Conservation (phyloP, 2,113 vertebrate genomes). For the Litocranius walleri region DNA sequence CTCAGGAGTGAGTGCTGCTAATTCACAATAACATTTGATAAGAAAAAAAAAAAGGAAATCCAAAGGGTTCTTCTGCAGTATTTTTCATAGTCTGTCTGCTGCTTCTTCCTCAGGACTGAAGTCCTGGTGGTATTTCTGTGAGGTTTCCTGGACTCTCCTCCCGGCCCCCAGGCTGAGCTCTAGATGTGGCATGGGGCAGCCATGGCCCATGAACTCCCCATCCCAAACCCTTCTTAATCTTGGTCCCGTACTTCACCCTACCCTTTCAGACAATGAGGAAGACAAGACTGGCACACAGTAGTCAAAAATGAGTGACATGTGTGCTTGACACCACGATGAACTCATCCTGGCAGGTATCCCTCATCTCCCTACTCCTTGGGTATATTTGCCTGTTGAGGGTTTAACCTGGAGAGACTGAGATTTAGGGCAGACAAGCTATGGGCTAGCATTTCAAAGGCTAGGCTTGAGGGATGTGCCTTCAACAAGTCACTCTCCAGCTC, state of each 20-base stretch:
- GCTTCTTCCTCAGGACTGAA: background rate
- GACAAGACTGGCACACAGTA: background rate
- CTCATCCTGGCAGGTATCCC: background rate
- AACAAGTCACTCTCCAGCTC: background rate
- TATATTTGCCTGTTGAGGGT: too few relatives aligned
- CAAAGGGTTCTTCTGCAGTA: too few relatives aligned
- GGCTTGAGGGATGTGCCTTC: background rate
- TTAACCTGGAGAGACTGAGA: background rate
- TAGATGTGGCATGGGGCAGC: too few relatives aligned
- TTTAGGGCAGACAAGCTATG: background rate
- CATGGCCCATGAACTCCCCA: background rate
- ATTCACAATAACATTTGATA: background rate
- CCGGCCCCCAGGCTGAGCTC: background rate
- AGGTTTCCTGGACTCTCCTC: background rate
- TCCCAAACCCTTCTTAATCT: background rate
- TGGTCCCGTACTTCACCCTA: background rate
- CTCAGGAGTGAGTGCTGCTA: background rate
- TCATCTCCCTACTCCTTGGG: background rate
- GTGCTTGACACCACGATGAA: background rate
- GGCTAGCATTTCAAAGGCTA: background rate
- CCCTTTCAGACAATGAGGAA: background rate
- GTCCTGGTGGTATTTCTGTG: background rate
- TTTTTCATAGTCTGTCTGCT: background rate
- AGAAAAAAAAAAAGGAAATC: background rate
- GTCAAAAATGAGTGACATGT: background rate